Percentiles rank a stretch among this genome's conserved stretches.
Evolutionary conservation across 2,797 vertebrate genomes (phyloP).

Genomic region (Hippopotamyrus pictus): DNA sequence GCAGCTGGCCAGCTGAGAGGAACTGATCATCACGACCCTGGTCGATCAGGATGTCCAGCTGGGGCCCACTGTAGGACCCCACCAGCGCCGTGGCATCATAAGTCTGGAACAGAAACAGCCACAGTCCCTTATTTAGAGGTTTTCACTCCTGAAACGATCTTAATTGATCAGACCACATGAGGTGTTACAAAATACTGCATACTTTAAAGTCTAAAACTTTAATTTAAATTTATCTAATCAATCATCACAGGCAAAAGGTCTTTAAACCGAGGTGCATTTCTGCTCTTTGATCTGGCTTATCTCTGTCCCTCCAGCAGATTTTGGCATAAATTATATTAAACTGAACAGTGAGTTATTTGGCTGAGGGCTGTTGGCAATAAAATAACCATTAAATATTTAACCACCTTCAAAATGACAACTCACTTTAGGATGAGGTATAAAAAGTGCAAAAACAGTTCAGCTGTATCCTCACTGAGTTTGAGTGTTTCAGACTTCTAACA

Average conservation of each 20-base stretch:
- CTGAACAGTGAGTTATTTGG: neutral
- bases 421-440: neutral
- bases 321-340: neutral
- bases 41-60: constrained; percentile 85
- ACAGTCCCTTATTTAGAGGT: neutral
- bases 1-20: constrained; percentile 79
- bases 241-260: neutral
- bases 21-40: constrained; percentile 94
- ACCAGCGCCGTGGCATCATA: constrained; percentile 82
- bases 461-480: neutral
- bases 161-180: neutral
- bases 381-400: neutral
- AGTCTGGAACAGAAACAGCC: constrained; percentile 50
- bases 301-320: neutral
- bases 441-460: neutral
- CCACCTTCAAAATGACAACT: neutral
- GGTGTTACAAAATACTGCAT: neutral
- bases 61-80: constrained; percentile 69
- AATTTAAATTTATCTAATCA: neutral
- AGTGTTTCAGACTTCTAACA: neutral
- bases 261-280: neutral
- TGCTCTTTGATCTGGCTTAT: neutral
- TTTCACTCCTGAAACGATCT: neutral
- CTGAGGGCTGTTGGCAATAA: neutral
- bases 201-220: neutral